These are phyloP conservation scores for Bombyx huttoni DNA, from an alignment of 2,888 invertebrate species.

Conservation along the genomic window DNA sequence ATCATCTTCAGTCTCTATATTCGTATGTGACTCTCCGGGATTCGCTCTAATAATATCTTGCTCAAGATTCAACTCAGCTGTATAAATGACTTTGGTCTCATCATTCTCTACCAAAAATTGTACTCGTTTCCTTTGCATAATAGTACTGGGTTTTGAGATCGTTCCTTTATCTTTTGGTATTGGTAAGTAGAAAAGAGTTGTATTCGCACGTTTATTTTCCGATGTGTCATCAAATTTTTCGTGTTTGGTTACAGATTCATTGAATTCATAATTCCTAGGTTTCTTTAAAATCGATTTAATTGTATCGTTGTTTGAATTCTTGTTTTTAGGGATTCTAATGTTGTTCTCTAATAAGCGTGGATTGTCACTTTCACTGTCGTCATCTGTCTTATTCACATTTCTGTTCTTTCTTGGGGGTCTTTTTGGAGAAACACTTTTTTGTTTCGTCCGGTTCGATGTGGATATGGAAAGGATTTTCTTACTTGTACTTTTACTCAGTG, in stretches of 20 bases:
- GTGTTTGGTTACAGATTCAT: slow-evolving; percentile 29
- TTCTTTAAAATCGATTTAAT: slow-evolving; percentile 76
- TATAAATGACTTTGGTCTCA: slow-evolving; percentile 61
- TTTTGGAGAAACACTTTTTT: slow-evolving; percentile 72
- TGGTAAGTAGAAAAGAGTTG: slow-evolving; percentile 76
- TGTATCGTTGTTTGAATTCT: slow-evolving; percentile 44
- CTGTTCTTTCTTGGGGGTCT: slow-evolving; percentile 73
- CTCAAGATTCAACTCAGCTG: slow-evolving; percentile 60
- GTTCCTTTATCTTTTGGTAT: slow-evolving; percentile 58
- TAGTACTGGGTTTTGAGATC: slow-evolving; percentile 29
- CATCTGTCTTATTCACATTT: slow-evolving; percentile 53
- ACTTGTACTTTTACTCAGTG: slow-evolving; percentile 43
- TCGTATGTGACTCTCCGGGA: slow-evolving; percentile 15
- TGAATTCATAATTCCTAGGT: slow-evolving; percentile 53
- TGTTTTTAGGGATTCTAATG: slow-evolving; percentile 40
- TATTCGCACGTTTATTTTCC: slow-evolving; percentile 41
- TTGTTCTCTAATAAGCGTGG: slow-evolving; percentile 46
- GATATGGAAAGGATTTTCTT: slow-evolving; percentile 41
- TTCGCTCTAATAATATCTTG: slow-evolving; percentile 31
- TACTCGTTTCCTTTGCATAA: slow-evolving; percentile 76
- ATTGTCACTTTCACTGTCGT: slow-evolving; percentile 66
- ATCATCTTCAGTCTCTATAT: slow-evolving; percentile 36
- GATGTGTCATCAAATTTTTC: slow-evolving; percentile 37
- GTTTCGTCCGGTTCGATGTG: slow-evolving; percentile 46
- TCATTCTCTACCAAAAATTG: slow-evolving; percentile 80